phyloP scores from a whole-genome alignment of 1,140 invertebrate genomes.

The Cecropterus lyciades region DNA sequence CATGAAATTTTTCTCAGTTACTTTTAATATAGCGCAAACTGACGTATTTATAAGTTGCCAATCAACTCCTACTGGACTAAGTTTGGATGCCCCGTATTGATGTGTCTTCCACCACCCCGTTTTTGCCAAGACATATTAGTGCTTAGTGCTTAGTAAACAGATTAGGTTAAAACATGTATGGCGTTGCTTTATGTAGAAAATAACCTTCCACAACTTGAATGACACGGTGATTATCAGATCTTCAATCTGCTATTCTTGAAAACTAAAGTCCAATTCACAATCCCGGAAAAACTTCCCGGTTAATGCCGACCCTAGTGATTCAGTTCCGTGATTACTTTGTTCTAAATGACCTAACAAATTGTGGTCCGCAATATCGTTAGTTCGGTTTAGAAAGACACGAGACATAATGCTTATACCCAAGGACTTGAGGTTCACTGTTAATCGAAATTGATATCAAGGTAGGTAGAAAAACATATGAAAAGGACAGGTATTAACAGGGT shows the following conservation, averaged over 20 bases:
- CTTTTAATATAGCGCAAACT: too few species aligned
- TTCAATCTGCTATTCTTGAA: conserved; percentile 29
- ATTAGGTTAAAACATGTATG: too few species aligned
- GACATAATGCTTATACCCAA: neutral
- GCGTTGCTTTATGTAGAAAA: too few species aligned
- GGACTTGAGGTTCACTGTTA: neutral
- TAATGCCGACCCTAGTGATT: conserved; percentile 45
- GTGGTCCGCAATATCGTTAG: conserved; percentile 40
- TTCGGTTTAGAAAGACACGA: conserved; percentile 1
- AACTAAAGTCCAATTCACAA: conserved; percentile 38
- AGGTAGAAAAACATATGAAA: neutral
- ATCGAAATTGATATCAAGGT: neutral
- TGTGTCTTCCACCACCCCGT: too few species aligned
- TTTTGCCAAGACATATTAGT: too few species aligned
- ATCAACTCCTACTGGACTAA: too few species aligned
- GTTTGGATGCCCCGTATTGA: too few species aligned
- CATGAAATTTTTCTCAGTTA: too few species aligned
- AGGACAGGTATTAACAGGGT: conserved; percentile 3
- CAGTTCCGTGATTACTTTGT: conserved; percentile 40
- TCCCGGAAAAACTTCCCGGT: conserved; percentile 39
- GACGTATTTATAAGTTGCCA: too few species aligned
- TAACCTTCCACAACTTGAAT: too few species aligned
- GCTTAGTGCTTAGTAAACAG: too few species aligned
- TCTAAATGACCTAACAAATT: conserved; percentile 42
- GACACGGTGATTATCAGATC: conserved; percentile 1